Base-by-base conservation (phyloP, 2,113 vertebrate genomes). In the Peromyscus maniculatus region DNA sequence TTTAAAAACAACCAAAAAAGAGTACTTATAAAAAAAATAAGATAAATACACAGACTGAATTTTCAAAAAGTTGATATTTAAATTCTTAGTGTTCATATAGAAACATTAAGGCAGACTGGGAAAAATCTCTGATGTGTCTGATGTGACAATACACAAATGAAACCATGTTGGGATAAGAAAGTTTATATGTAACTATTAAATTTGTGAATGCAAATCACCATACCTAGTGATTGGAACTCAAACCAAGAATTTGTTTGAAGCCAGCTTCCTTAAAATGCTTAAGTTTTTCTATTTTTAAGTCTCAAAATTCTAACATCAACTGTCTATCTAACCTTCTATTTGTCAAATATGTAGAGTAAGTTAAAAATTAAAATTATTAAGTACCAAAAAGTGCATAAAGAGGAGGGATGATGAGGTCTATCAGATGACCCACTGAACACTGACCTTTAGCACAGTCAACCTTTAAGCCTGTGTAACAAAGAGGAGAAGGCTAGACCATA, bases 401-500 rank as follows among this genome's bases (percentile, higher is more conserved):
- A 82, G 17, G 17, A 22, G 21, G 43, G 3, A 31, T 91, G 72
- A 75, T 62, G 49, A 31, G 31, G 33, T 69, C 33, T 21, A 55
- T 64, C 16, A 43, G 71, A 59, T 66, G 26, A 82, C 46, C 46
- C 46, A 52, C 39, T 79, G n/a, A 69, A 72, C 19, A 39, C 66
- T 46, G 92, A 94, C 46, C 49, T 79, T 67, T 52, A 84, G 24
- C 46, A 16, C 67, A 13, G 17, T 28, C 64, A 93, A n/a, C 67
- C 49, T 55, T 77, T 24, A 28, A 49, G 28, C 28, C 66, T 21
- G 0, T 24, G 17, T 36, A 62, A 59, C 55, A 46, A 19, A 67
- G 91, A 69, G 39, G 59, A 33, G 26, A 16, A 52, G 33, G 4
- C 69, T 31, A n/a, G 36, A 22, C 31, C 62, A 13, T 98, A 99